phyloP scores from a whole-genome alignment of 2,113 vertebrate genomes.

The Pogonocichla stellata region DNA sequence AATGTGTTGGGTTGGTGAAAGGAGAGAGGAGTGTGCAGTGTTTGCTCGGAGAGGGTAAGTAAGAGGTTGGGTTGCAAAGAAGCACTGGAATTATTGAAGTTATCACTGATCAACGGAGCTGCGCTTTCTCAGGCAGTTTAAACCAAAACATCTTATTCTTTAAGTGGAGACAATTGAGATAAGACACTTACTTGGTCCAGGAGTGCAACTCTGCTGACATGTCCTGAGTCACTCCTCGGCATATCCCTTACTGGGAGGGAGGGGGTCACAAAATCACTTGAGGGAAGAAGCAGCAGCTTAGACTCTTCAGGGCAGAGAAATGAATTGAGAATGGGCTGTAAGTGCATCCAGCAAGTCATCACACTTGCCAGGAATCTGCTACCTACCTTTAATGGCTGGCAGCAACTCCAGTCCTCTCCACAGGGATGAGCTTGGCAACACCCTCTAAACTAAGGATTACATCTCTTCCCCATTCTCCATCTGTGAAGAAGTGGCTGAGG shows the following conservation, averaged over 20 bases:
- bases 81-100: not conserved
- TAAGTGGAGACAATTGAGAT: not conserved
- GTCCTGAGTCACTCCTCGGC: fast-evolving
- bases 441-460: not conserved
- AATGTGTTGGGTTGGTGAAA: not conserved
- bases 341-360: not conserved
- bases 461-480: not conserved
- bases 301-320: not conserved
- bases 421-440: not conserved
- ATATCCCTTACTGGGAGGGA: not conserved
- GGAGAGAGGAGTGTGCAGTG: fast-evolving
- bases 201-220: not conserved
- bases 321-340: not conserved
- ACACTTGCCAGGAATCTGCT: not conserved
- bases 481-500: not conserved
- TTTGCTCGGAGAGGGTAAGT: not conserved
- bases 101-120: not conserved
- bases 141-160: not conserved
- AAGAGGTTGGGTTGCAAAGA: not conserved
- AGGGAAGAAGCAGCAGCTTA: not conserved
- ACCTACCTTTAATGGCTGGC: not conserved
- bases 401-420: not conserved
- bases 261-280: not conserved
- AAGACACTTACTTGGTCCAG: not conserved
- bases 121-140: not conserved